Evolutionary conservation across 2,113 vertebrate genomes (phyloP), one percentile per base, ranked within the genome.

Genomic region (Chaetodon trifascialis): DNA sequence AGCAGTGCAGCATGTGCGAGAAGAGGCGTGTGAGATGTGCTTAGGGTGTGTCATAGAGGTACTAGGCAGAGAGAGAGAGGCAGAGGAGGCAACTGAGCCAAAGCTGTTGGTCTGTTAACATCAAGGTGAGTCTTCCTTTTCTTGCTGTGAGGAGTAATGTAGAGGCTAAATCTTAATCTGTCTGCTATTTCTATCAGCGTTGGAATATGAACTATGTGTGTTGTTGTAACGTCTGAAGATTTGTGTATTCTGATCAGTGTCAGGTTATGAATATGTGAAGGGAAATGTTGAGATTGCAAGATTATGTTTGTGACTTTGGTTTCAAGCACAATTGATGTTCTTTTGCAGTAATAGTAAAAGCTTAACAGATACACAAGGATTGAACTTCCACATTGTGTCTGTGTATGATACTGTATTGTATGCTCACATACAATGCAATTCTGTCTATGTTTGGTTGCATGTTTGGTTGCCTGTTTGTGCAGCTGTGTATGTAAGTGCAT

Each of bases 31-130:
- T 73, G 34, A 66, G 81, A 75, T 86, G 68, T 86, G 73, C 80
- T 56, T 2, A 62, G 91, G 91, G 88, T 87, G 91, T 92, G 91
- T 89, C 87, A 16, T 74, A 78, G 86, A 82, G 71, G 68, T 75
- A 68, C 81, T 5, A 42, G 63, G 73, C 62, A 89, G 85, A 84
- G 79, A 78, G 79, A 78, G 55, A 69, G 76, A 73, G 3, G 55
- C 46, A 83, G 79, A 40, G 38, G 38, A 40, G 38, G 73, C 65
- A 19, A n/a, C 36, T 66, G 49, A 78, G 47, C n/a, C 15, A 49
- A 46, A 64, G 63, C 40, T 75, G 82, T 76, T 85, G 59, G 80
- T 83, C 83, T 80, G 62, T 64, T 73, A 83, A 46, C 63, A 46
- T 79, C 58, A 85, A 89, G 87, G 90, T 91, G 76, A 88, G 89